Evolutionary conservation across 2,888 invertebrate species (phyloP).

Genomic region (Rhagonycha lutea): DNA sequence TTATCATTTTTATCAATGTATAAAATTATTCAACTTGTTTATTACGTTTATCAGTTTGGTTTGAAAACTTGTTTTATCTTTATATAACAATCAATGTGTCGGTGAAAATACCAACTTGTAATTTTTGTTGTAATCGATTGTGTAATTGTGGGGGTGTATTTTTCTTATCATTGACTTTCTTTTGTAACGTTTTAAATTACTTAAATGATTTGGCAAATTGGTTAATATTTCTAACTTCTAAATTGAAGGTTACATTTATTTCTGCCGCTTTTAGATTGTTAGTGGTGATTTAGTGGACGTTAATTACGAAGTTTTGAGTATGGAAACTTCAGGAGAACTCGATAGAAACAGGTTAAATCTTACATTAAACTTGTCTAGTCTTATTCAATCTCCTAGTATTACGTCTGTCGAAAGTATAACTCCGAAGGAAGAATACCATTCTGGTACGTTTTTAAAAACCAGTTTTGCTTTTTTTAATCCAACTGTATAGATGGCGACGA

Average conservation of each 20-base stretch:
- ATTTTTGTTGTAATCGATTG: not conserved
- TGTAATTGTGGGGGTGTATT: not conserved
- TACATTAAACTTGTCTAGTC: slow-evolving; percentile 71
- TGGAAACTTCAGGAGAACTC: slow-evolving; percentile 79
- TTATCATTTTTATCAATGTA: not conserved
- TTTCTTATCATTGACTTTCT: not conserved
- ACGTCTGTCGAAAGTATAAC: slow-evolving; percentile 75
- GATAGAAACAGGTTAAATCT: slow-evolving; percentile 75
- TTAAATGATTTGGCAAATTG: not conserved
- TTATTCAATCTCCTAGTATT: slow-evolving; percentile 74
- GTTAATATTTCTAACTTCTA: not conserved
- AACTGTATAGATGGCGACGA: slow-evolving; percentile 79
- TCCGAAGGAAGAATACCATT: slow-evolving; percentile 73
- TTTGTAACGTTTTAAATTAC: not conserved
- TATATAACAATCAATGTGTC: not conserved
- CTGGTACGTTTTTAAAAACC: slow-evolving; percentile 57
- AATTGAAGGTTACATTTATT: slow-evolving; percentile 2
- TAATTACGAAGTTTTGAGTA: slow-evolving; percentile 74
- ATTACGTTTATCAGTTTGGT: not conserved
- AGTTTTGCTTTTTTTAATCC: not conserved
- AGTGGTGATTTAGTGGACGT: slow-evolving; percentile 65
- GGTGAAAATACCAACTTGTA: not conserved
- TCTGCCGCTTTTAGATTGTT: slow-evolving; percentile 53
- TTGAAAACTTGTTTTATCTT: not conserved
- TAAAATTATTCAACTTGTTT: not conserved